Conservation (phyloP, 2,888 invertebrate species). For the Perizoma flavofasciatum region DNA sequence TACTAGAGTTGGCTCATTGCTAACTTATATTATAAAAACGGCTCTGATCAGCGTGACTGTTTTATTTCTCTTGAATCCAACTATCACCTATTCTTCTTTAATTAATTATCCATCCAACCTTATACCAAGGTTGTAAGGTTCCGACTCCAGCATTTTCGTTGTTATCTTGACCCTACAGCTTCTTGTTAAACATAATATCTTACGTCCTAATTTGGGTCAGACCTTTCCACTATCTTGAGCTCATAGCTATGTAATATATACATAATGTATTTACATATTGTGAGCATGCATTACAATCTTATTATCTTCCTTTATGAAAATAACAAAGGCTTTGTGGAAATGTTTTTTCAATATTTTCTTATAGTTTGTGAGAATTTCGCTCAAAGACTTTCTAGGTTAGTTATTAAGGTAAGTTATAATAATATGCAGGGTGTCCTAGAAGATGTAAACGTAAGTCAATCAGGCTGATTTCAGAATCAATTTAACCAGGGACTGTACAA, state of each 20-base stretch:
- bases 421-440: too few species aligned
- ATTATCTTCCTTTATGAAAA: conserved; percentile 30
- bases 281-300: conserved; percentile 29
- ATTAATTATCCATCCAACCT: conserved; percentile 9
- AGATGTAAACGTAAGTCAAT: too few species aligned
- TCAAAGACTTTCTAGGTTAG: background rate
- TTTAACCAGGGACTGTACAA: too few species aligned
- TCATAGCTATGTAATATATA: conserved; percentile 26
- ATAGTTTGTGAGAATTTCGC: background rate
- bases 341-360: conserved; percentile 16
- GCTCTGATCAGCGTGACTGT: too few species aligned
- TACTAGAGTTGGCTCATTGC: too few species aligned
- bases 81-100: conserved; percentile 12
- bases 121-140: conserved; percentile 13
- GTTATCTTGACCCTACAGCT: conserved; percentile 33
- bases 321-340: conserved; percentile 21
- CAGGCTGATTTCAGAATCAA: too few species aligned
- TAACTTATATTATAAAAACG: too few species aligned
- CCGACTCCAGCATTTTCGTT: conserved; percentile 3
- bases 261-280: conserved; percentile 30
- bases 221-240: conserved; percentile 36
- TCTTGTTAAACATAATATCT: conserved; percentile 42
- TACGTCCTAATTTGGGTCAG: conserved; percentile 41
- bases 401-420: too few species aligned
- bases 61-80: conserved; percentile 19